Base-by-base conservation (phyloP, 2,888 invertebrate genomes). In the Lithophane socia region DNA sequence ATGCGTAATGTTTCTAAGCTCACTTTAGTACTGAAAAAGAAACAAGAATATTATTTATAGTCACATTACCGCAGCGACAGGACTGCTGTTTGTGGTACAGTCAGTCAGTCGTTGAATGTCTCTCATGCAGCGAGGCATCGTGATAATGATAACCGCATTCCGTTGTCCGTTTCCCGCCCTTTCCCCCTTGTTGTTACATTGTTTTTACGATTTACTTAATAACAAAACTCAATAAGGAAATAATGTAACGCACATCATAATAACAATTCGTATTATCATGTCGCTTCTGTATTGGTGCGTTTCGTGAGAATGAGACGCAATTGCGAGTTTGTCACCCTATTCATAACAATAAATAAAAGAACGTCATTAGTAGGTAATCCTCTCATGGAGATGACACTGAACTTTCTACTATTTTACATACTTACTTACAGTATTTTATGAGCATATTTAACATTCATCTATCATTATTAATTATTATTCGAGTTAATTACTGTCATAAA, bases 211-310 rank as follows among this genome's bases (percentile, higher is more conserved):
- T 80, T 73, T 29, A 29, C 29, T 29, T 71, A 75, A 80, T 71
- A 84, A 67, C 66, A 61, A 76, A 74, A 75, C 80, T 66, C 70
- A 80, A 80, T 81, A 81, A 75, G 87, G 86, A 85, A 86, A 89
- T 85, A 79, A 83, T 78, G 75, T 68, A 78, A 73, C 29, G 18
- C 29, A 73, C 12, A 64, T 29, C 37, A 47, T 69, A 82, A 75
- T 80, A 80, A 72, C 56, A 72, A 69, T 63, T 54, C 12, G 37
- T 70, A 56, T 74, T 83, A 83, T 70, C 79, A 78, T 77, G 16
- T 76, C n/a, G 60, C 60, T 65, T 77, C 60, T 52, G 68, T 65
- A 65, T 18, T 52, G 16, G 47, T 42, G 18, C 42, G 56, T 68
- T 63, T 67, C 63, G 49, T 56, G 67, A 66, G 52, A 73, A 73